Evolutionary conservation across 2,888 invertebrate genomes (phyloP).

Genomic region (Ditula angustiorana): DNA sequence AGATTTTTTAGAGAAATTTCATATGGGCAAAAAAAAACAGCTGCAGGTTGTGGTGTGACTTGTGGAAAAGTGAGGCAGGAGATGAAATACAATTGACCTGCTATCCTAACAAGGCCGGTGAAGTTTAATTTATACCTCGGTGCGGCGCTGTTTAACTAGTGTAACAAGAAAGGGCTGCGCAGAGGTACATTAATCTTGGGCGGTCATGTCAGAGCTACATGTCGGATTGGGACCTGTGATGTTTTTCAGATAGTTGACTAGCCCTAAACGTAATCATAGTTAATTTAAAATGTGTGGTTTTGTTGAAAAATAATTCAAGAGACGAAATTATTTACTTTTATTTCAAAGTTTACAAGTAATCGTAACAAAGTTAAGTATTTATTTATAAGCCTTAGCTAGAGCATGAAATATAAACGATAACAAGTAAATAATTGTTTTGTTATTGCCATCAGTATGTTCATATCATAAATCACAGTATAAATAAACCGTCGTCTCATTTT

Average conservation of each 20-base stretch:
- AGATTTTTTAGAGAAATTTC: slow-evolving; percentile 1
- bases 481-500: slow-evolving; percentile 26
- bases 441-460: slow-evolving; percentile 54
- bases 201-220: too few species aligned
- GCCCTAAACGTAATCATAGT: background rate
- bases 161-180: too few species aligned
- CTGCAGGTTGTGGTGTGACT: background rate
- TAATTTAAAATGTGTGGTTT: background rate
- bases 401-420: slow-evolving; percentile 33
- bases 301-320: background rate
- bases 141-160: too few species aligned
- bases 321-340: background rate
- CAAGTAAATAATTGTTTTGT: slow-evolving; percentile 51
- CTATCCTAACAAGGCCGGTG: too few species aligned
- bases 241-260: too few species aligned
- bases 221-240: too few species aligned
- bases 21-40: background rate
- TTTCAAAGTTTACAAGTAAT: background rate
- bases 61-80: background rate
- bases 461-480: slow-evolving; percentile 43
- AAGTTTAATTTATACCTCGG: too few species aligned
- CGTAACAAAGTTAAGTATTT: slow-evolving; percentile 5
- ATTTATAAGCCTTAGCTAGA: slow-evolving; percentile 27
- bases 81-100: background rate
- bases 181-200: too few species aligned